A percentile compares a stretch with the other conserved stretches of the same genome.
These are phyloP conservation scores for Nibea coibor DNA, from an alignment of 2,113 vertebrate species.

Conservation along the genomic window DNA sequence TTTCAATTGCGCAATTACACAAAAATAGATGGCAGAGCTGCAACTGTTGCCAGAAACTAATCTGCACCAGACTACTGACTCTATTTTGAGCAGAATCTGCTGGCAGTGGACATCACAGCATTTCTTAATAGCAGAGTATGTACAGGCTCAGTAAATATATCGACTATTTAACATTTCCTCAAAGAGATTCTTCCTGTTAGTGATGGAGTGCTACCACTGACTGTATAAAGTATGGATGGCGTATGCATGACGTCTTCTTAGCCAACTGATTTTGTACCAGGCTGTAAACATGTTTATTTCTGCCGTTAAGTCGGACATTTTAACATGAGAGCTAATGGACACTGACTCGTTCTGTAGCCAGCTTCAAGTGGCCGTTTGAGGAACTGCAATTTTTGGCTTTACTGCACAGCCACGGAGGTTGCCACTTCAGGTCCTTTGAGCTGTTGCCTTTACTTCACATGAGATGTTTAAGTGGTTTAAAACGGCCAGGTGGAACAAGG, in stretches of 20 bases:
- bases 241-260: too few species aligned
- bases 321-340: too few species aligned
- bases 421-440: too few species aligned
- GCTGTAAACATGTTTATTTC: too few species aligned
- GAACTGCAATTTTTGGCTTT: too few species aligned
- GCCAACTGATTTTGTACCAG: too few species aligned
- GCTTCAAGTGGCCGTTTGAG: too few species aligned
- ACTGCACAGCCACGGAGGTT: too few species aligned
- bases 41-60: not conserved
- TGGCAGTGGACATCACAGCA: not conserved
- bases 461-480: not conserved
- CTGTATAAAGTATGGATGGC: too few species aligned
- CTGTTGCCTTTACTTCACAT: not conserved
- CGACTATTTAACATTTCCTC: not conserved
- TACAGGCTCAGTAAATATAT: not conserved
- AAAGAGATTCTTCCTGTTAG: not conserved
- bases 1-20: too few species aligned
- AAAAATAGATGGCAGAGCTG: not conserved
- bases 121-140: not conserved
- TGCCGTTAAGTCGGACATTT: too few species aligned
- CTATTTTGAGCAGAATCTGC: not conserved
- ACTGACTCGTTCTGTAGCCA: too few species aligned
- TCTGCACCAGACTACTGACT: not conserved
- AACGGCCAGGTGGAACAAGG: not conserved
- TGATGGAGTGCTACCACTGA: not conserved